Conservation (phyloP, 2,888 invertebrate species). For the Phymatocera aterrima region DNA sequence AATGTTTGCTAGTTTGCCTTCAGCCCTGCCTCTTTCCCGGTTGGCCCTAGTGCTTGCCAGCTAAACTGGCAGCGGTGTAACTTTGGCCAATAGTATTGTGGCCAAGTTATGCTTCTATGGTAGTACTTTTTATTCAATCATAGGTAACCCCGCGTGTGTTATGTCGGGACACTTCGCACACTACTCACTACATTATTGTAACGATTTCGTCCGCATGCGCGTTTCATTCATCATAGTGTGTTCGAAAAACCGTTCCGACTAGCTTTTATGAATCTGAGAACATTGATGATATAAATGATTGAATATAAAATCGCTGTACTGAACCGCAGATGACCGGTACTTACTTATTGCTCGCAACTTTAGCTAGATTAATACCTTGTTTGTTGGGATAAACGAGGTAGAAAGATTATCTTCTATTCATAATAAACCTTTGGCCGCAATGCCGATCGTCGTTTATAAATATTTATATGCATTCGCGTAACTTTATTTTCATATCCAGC, state of each 20-base stretch:
- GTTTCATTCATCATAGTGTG: background rate
- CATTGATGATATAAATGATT: background rate
- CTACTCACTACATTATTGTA: background rate
- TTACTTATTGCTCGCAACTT: background rate
- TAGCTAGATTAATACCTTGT: background rate
- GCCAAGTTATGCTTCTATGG: slow-evolving; percentile 23
- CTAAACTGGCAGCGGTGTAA: slow-evolving; percentile 8
- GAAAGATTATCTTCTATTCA: background rate
- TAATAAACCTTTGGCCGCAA: background rate
- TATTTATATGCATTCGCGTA: background rate
- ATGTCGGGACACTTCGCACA: background rate
- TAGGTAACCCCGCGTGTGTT: background rate
- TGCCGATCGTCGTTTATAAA: background rate
- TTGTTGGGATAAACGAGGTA: background rate
- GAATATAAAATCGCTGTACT: background rate
- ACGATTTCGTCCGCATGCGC: background rate
- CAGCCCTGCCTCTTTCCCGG: too few relatives aligned
- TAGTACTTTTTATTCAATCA: slow-evolving; percentile 16
- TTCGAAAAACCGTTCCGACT: too few relatives aligned
- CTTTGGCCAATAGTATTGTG: background rate
- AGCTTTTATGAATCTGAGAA: too few relatives aligned
- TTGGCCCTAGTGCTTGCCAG: background rate
- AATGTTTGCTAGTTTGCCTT: too few relatives aligned
- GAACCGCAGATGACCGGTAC: background rate
- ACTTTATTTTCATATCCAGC: too few relatives aligned